Conservation (phyloP, 2,888 invertebrate genomes). For the Luperina nickerlii region DNA sequence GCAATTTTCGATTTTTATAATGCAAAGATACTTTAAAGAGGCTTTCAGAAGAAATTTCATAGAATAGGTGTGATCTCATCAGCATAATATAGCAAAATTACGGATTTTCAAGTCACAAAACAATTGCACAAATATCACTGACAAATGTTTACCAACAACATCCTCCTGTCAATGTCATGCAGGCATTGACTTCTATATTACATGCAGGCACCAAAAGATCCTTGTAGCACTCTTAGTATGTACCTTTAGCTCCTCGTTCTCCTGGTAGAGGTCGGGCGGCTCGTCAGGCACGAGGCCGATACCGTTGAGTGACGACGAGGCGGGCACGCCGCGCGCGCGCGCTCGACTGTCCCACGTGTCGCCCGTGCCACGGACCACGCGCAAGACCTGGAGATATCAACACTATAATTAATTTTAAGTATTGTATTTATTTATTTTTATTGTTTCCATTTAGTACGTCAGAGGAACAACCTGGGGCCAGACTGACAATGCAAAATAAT, state of each 20-base stretch:
- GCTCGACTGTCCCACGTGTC: constrained; percentile 97
- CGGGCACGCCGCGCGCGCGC: constrained; percentile 95
- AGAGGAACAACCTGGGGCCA: neutral
- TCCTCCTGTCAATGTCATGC: neutral
- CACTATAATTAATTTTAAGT: neutral
- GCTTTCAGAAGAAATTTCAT: neutral
- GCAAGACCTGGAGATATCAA: constrained; percentile 90
- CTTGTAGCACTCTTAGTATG: neutral
- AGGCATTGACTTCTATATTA: neutral
- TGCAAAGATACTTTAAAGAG: neutral
- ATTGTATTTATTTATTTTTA: neutral
- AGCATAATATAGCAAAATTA: neutral
- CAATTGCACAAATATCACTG: neutral
- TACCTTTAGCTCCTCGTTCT: constrained; percentile 97
- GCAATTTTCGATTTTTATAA: neutral
- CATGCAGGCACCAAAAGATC: neutral
- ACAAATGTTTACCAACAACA: neutral
- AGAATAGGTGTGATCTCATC: neutral
- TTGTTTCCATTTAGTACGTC: neutral
- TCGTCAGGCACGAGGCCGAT: constrained; percentile 96
- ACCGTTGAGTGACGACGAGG: constrained; percentile 96
- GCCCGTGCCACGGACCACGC: constrained; percentile 95
- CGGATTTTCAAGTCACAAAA: neutral
- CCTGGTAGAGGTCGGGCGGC: constrained; percentile 96
- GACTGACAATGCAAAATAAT: too few species aligned